Base-by-base conservation (phyloP, 2,888 invertebrate species). In the Megastigmus dorsalis region DNA sequence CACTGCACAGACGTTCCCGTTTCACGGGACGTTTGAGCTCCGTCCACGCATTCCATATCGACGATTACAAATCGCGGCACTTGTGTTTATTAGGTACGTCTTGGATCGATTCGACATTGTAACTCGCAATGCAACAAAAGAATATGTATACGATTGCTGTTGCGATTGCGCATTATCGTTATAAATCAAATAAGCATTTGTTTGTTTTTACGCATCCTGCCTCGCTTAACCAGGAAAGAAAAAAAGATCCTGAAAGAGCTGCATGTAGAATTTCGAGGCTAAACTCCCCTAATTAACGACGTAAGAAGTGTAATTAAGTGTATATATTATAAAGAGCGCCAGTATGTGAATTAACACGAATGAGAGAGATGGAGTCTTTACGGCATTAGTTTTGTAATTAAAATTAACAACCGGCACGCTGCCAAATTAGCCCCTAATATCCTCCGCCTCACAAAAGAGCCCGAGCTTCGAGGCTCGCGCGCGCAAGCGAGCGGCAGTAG, bases 401-500 rank as follows among this genome's bases (percentile, higher is more conserved):
- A 87, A 87, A 86, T 86, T 83, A 84, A 85, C 82, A 84, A 84
- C 84, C 85, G 82, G 82, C 83, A 80, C 82, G 83, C 82, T 85
- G 87, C 86, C 87, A 87, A 88, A 88, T 87, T 86, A 87, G 84
- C 80, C 82, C 81, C 83, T 84, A 84, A 84, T 85, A 82, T 77
- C 80, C 81, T 74, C 77, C 76, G 65, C n/a, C n/a, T n/a, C n/a
- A n/a, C n/a, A n/a, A n/a, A n/a, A n/a, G n/a, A n/a, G n/a, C n/a
- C n/a, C n/a, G n/a, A n/a, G n/a, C 68, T 75, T 10, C 33, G 33
- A 10, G 3, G 30, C 70, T 41, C 54, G 15, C 20, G 36, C 54
- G 30, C 41, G 26, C 66, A 18, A 30, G 15, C 13, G 5, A 28
- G 78, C 81, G 75, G 81, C 81, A 80, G 83, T 83, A 82, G 83